Percentiles rank a stretch among this genome's conserved stretches.
phyloP scores from a whole-genome alignment of 2,797 vertebrate species.

The Hemibagrus guttatus region DNA sequence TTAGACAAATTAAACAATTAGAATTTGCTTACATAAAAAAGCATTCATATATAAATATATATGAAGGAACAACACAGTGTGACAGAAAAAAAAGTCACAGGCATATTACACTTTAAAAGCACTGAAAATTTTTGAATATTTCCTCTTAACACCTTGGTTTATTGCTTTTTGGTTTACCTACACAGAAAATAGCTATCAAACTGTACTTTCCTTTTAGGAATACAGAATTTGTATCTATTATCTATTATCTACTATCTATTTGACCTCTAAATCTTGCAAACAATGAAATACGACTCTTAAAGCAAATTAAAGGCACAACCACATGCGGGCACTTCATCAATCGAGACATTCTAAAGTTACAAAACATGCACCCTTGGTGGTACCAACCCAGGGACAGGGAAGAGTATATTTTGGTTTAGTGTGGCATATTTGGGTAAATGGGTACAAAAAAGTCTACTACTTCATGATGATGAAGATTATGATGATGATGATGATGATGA shows the following conservation, averaged over 20 bases:
- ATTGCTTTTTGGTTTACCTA: not conserved
- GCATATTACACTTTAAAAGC: conserved; percentile 29
- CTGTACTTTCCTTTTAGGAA: not conserved
- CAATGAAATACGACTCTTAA: not conserved
- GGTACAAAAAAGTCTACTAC: not conserved
- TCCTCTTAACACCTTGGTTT: not conserved
- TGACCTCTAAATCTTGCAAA: not conserved
- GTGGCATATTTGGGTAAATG: not conserved
- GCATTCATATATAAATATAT: not conserved
- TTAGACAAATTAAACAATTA: conserved; percentile 21
- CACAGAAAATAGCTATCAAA: not conserved
- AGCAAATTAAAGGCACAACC: not conserved
- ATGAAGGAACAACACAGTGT: conserved; percentile 62
- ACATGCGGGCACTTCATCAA: not conserved
- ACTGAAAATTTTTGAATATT: not conserved
- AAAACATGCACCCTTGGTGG: not conserved
- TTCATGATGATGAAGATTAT: not conserved
- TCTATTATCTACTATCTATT: not conserved
- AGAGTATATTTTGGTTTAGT: not conserved
- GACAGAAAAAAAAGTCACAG: not conserved
- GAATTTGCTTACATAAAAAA: not conserved
- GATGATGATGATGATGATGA: not conserved
- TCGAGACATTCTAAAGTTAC: not conserved
- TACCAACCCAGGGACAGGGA: not conserved
- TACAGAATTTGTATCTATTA: not conserved